Base-by-base conservation (phyloP, 1,140 invertebrate genomes). In the Hermatobates lingyangjiaoensis region DNA sequence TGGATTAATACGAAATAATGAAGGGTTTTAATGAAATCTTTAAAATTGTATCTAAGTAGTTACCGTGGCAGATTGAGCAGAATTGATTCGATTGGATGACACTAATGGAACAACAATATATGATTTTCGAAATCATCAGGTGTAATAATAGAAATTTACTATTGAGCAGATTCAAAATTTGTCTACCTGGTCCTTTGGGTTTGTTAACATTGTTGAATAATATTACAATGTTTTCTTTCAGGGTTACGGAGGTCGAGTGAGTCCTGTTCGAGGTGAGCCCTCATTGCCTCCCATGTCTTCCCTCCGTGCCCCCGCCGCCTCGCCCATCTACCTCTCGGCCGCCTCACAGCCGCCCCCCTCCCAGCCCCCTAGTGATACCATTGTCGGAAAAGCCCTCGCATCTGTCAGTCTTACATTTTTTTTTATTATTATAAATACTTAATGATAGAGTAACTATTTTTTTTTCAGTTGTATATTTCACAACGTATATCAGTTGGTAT, bases 211-310 rank as follows among this genome's bases (percentile, higher is more conserved):
- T n/a, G 23, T 44, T 18, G 42, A 45, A 45, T 45, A 10, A 21
- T 10, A n/a, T n/a, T n/a, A n/a, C n/a, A n/a, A n/a, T n/a, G 12
- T 12, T 48, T 51, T 25, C 27, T 44, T 20, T 48, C 38, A 28
- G 44, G 26, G 52, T 38, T 52, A 50, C 45, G 47, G 38, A 18
- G 51, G 52, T 44, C 30, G 48, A 42, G 50, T 39, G 12, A 51
- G 48, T 48, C 55, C 54, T 20, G 45, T 40, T 38, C 52, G 45
- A 56, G 69, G 72, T 61, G 71, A 78, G 62, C 74, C 80, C 61
- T 81, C 85, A 49, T 73, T 94, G 66, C 89, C 89, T 52, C 89
- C 90, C 30, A 93, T 95, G 88, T 92, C 88, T 50, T 87, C 85
- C 55, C 87, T 95, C 72, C 75, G 87, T 28, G 78, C 79, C 34